Evolutionary conservation across 2,113 vertebrate genomes (phyloP).

Genomic region (Uria lomvia): DNA sequence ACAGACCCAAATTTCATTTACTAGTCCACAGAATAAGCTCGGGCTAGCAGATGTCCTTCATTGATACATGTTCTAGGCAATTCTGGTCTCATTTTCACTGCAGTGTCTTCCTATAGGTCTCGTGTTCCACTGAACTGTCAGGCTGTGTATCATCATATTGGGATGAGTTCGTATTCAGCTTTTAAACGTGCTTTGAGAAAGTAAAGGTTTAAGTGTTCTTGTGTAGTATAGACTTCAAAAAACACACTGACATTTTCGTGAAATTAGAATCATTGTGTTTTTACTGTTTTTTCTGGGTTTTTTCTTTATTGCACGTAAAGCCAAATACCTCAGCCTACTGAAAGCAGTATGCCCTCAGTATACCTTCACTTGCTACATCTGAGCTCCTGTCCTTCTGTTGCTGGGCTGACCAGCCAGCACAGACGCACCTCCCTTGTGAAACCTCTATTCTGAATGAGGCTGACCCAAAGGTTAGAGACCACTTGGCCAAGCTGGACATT

Average conservation of each 20-base stretch:
- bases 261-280: neutral
- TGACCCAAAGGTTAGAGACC: neutral
- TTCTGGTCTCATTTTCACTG: neutral
- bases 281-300: neutral
- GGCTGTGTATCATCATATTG: neutral
- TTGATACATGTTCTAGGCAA: neutral
- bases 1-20: neutral
- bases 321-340: neutral
- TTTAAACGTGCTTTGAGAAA: neutral
- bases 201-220: neutral
- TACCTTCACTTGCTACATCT: neutral
- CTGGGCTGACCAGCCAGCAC: neutral
- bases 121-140: neutral
- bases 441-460: neutral
- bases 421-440: neutral
- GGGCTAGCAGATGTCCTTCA: neutral
- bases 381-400: neutral
- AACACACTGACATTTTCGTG: neutral
- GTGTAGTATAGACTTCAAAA: neutral
- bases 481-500: too few relatives aligned
- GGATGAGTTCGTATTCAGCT: neutral
- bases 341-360: neutral
- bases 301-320: neutral
- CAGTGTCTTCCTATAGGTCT: neutral
- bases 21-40: neutral